Base-by-base conservation (phyloP, 2,113 vertebrate species). In the Albula glossodonta region DNA sequence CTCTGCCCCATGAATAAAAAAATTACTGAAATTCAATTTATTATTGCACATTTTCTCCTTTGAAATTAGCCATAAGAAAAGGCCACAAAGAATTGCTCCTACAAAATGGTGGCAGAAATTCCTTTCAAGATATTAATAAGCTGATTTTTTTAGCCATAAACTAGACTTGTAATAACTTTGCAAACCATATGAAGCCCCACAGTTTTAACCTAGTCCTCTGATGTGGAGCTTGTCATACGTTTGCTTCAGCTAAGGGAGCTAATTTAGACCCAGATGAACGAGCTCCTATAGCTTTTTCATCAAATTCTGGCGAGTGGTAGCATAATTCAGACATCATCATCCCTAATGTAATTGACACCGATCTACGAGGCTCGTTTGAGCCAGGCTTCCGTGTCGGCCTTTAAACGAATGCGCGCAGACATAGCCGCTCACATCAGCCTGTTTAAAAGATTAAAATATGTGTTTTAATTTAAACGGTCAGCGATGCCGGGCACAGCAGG, bases 321-420 rank as follows among this genome's bases (percentile, higher is more conserved):
- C 90, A 87, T 93, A 89, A 95, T 94, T 94, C 92, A 93, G 92
- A 94, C 93, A 94, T 94, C 93, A 93, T n/a, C 85, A 92, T 85
- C 50, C 7, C 84, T 57, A 41, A 41, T 63, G 84, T 85, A 66
- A 85, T 85, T 85, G 84, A 66, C 50, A 49, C 41, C 15, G 84
- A 85, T 93, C 92, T 92, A 88, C 88, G 90, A 88, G 88, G 51
- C 90, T 93, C 90, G 52, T 74, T 74, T 80, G 83, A 80, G 57
- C 22, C 25, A 22, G 12, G n/a, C 5, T 77, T n/a, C 19, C 22
- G 31, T 19, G 31, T 56, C 79, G 53, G 52, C 53, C 15, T 83
- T 88, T 91, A 94, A 92, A 95, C 91, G 92, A 94, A 78, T 9
- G 41, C 15, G 15, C 9, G 81, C 52, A 3, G 60, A 17, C 4